A percentile compares a stretch with the other conserved stretches of the same genome.
Conservation (phyloP, 2,797 vertebrate species). For the Pristis pectinata region DNA sequence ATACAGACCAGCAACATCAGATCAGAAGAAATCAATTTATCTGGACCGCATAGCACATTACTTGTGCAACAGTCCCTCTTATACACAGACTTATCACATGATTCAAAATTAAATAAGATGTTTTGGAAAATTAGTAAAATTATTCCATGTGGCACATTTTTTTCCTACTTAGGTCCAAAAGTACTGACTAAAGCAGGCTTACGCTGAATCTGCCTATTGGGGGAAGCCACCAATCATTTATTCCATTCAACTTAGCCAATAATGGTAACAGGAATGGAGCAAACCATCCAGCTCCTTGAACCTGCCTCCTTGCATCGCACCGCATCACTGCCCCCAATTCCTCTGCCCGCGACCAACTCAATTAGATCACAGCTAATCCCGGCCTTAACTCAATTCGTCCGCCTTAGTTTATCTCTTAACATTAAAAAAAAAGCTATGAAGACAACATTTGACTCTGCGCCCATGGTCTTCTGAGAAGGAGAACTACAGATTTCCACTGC, state of each 20-base stretch:
- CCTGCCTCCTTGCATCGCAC: no score
- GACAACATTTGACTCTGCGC: background rate
- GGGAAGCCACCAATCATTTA: background rate
- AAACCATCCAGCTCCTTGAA: background rate
- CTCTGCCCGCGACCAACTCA: background rate
- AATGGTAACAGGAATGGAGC: background rate
- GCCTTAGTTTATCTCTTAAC: background rate
- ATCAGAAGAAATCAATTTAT: constrained; percentile 14
- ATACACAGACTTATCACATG: background rate
- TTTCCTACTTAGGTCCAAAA: background rate
- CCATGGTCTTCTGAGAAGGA: background rate
- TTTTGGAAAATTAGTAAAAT: background rate
- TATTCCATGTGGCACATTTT: background rate
- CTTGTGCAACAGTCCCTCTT: background rate
- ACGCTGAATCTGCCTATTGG: background rate
- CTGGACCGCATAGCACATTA: background rate
- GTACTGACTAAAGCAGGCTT: background rate
- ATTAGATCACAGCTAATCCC: background rate
- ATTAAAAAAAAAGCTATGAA: background rate
- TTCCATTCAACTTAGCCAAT: background rate
- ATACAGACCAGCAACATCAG: background rate
- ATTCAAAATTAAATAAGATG: background rate
- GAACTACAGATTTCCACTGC: background rate
- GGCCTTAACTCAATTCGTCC: background rate
- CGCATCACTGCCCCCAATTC: no score